Base-by-base conservation (phyloP, 2,888 invertebrate genomes). In the Chalcis sispes region DNA sequence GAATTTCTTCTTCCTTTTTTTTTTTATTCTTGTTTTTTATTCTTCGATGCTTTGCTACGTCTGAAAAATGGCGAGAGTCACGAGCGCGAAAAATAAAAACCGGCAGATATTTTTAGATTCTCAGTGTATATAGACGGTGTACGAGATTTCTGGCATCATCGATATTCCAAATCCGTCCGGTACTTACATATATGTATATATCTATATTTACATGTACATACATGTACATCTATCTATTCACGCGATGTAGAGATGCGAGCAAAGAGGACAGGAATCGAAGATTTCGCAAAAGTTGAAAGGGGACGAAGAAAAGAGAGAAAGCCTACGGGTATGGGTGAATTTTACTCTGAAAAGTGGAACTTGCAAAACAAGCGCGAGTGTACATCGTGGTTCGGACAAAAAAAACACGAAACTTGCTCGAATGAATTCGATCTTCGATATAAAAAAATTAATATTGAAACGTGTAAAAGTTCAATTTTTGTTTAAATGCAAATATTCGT, bases 81-180 rank as follows among this genome's bases (percentile, higher is more conserved):
- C n/a, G n/a, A n/a, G n/a, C n/a, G n/a, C n/a, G n/a, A n/a, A n/a
- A n/a, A n/a, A n/a, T n/a, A n/a, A n/a, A n/a, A n/a, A n/a, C n/a
- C n/a, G n/a, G n/a, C n/a, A n/a, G 29, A 64, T 71, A 52, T 50
- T 59, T 69, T 20, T 23, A 15, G 42, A 65, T n/a, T 42, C 56
- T 40, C 18, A 20, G 29, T 32, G n/a, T n/a, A n/a, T n/a, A n/a
- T n/a, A 65, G 40, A n/a, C 29, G 1, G 13, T 23, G 7, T 32
- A 20, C 27, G 7, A 27, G 25, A 48, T 69, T 46, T 52, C 27
- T 27, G 36, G 58, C 32, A 58, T 58, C 72, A 59, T 72, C 65
- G 65, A 72, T 72, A 72, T 72, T 72, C 65, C 36, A 58, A 64
- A 56, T 54, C 64, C n/a, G 20, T 27, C 5, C 42, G n/a, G n/a